Base-by-base conservation (phyloP, 2,113 vertebrate species). In the Lagopus muta region DNA sequence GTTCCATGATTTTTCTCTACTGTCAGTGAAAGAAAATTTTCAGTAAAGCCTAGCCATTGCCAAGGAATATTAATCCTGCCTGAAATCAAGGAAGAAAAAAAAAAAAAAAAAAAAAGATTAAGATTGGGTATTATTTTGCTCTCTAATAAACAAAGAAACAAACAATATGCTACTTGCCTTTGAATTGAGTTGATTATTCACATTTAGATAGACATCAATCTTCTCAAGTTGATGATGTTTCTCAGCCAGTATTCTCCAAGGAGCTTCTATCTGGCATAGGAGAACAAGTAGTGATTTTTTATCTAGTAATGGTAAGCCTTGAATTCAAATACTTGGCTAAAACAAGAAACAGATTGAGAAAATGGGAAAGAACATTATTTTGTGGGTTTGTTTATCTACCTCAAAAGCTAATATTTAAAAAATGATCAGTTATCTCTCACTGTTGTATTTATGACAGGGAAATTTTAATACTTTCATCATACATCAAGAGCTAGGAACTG, bases 381-480 rank as follows among this genome's bases (percentile, higher is more conserved):
- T 32, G 64, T 57, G 69, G 4, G 7, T 42, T 6, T 61, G 5
- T 50, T 45, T 78, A 24, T 86, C 38, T 42, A 45, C 21, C 28
- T 3, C 16, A 57, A 34, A 36, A 57, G 12, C 1, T 57, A 54
- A 19, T 62, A 42, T 10, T 48, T 80, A 47, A 43, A 60, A 22
- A 85, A 85, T 15, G 20, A 70, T 64, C 1, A 1, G 67, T 36
- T 17, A 55, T 81, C 86, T 80, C 22, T 73, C 75, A 67, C 82
- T 60, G 9, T 42, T 40, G 24, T 73, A 17, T 74, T 36, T 75
- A 9, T 24, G 54, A 74, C 34, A 48, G 65, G 11, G 16, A 79
- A 62, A 11, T 94, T 94, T 73, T 82, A 28, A 86, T 89, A 88
- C 69, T 65, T 97, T 11, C 30, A 25, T 55, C 58, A n/a, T 72